Evolutionary conservation across 2,113 vertebrate genomes (phyloP), one percentile per base, ranked within the genome.

Genomic region (Otus sunia): DNA sequence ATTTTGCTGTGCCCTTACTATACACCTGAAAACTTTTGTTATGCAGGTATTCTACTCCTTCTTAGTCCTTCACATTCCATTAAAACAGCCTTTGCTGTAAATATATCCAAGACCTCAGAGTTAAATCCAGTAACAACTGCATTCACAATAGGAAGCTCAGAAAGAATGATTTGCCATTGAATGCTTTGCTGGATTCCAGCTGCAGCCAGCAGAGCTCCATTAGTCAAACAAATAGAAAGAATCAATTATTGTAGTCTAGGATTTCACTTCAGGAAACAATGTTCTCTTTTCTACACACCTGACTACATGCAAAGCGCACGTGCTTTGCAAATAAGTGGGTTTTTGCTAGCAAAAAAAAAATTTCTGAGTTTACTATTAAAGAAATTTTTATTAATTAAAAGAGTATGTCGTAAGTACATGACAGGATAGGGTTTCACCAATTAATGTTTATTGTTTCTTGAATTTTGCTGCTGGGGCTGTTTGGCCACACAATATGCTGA

Each of bases 161-260:
- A 91, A 93, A 95, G 81, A 94, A 74, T 85, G 77, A 96, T 94
- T 95, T 95, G 69, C 85, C 96, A 47, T 91, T 96, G 97, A 96
- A 76, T 68, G n/a, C 66, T 75, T 79, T 79, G 66, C 86, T 95
- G 89, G 66, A 94, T 97, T 97, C 92, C 86, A 95, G 55, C 71
- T 92, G 56, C 68, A 97, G 86, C 59, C 43, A 68, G 90, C 52
- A 82, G 93, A 97, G 71, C 63, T 95, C 93, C 67, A 59, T 95
- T 95, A 96, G 87, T 68, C 81, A 97, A 96, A 94, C 66, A 63
- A 77, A 75, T 29, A 27, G 68, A 53, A 67, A 58, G 37, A 94
- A 92, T 93, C 83, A 82, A 63, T 82, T 90, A 50, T 76, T 91
- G 49, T 79, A 79, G 55, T 59, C 43, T 36, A 68, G 34, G 68